These are phyloP conservation scores for Anagrus nilaparvatae DNA, from an alignment of 1,140 invertebrate genomes.

Conservation along the genomic window DNA sequence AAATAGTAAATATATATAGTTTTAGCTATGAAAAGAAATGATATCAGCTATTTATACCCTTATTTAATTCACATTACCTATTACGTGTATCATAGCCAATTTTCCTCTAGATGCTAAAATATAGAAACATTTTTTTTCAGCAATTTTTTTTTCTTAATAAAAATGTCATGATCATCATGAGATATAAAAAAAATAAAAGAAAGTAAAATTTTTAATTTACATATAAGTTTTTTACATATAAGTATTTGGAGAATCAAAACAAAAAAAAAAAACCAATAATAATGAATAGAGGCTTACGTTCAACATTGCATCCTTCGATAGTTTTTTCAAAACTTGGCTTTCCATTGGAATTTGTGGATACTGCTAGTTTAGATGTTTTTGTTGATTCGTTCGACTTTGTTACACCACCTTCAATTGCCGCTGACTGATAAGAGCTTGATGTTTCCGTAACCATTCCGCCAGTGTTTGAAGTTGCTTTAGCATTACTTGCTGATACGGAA, in stretches of 20 bases:
- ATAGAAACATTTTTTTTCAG: constrained; percentile 29
- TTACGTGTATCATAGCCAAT: constrained; percentile 41
- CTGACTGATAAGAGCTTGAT: constrained; percentile 36
- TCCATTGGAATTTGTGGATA: constrained; percentile 39
- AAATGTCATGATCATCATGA: no score
- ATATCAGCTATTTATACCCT: no score
- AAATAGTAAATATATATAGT: constrained; percentile 22
- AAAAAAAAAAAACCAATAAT: background rate
- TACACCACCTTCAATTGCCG: constrained; percentile 24
- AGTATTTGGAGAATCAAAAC: background rate
- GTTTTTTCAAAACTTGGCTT: constrained; percentile 62
- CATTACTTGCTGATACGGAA: constrained; percentile 26
- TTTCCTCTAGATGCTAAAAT: constrained; percentile 41
- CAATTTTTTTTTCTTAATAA: constrained; percentile 14
- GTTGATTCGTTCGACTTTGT: constrained; percentile 19
- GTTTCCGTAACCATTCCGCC: constrained; percentile 30
- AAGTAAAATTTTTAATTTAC: no score
- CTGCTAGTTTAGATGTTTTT: constrained; percentile 23
- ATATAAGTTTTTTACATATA: no score
- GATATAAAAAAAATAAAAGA: no score
- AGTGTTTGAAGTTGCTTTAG: constrained; percentile 30
- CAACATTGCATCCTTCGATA: constrained; percentile 60
- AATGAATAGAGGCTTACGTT: constrained; percentile 54
- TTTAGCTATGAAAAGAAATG: no score
- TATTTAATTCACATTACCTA: constrained; percentile 42